Evolutionary conservation across 2,113 vertebrate genomes (phyloP).

Genomic region (Aythya baeri): DNA sequence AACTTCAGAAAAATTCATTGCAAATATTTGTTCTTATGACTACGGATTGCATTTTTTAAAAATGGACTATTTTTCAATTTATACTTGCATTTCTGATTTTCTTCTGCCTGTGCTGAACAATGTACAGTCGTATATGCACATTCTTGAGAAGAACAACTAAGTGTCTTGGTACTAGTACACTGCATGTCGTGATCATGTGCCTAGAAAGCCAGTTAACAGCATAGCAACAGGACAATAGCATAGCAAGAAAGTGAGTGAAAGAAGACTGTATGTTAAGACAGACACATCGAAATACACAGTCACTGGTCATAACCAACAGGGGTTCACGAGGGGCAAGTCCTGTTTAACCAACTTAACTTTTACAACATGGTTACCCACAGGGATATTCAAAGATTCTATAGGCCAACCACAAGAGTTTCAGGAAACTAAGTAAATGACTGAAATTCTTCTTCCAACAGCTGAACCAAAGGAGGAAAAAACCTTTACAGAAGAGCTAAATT

Average conservation of each 20-base stretch:
- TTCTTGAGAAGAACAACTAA: neutral
- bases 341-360: too few species aligned
- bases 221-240: neutral
- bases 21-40: neutral
- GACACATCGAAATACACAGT: neutral
- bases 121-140: neutral
- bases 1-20: neutral
- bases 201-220: neutral
- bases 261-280: neutral
- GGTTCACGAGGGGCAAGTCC: too few species aligned
- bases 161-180: neutral
- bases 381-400: too few species aligned
- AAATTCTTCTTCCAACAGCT: neutral
- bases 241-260: neutral
- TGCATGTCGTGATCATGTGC: neutral
- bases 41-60: neutral
- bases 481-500: neutral
- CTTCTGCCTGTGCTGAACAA: neutral
- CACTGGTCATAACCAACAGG: too few species aligned
- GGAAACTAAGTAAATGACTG: neutral
- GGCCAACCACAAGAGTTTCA: neutral
- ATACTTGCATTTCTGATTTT: neutral
- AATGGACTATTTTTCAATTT: neutral
- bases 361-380: too few species aligned
- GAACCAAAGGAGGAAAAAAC: neutral